Evolutionary conservation across 2,797 vertebrate species (phyloP).

Genomic region (Oreochromis grahami): DNA sequence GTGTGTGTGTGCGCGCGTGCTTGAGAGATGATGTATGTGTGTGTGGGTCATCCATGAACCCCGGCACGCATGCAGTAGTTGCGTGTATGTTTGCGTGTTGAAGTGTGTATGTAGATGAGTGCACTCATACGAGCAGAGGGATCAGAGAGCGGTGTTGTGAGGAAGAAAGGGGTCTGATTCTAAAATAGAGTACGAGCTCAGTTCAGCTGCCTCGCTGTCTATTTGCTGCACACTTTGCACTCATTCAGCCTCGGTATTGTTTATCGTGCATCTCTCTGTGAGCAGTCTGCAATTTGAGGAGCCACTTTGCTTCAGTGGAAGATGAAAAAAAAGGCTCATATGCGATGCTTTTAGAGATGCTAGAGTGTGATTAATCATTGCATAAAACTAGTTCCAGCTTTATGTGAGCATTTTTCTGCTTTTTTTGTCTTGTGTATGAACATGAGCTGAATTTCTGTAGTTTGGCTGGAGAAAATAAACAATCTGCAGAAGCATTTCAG

Average conservation of each 20-base stretch:
- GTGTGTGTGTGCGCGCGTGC: neutral
- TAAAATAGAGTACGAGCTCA: constrained; percentile 42
- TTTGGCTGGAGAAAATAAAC: neutral
- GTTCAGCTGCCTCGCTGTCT: constrained; percentile 28
- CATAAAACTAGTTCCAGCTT: neutral
- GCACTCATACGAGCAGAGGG: constrained; percentile 26
- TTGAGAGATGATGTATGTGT: neutral
- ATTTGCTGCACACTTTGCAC: constrained; percentile 35
- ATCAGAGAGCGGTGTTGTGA: constrained; percentile 22
- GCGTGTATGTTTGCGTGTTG: neutral
- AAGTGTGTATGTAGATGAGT: constrained; percentile 37
- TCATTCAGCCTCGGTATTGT: constrained; percentile 41
- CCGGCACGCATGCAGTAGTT: neutral
- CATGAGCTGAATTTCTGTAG: neutral
- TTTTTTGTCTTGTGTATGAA: neutral
- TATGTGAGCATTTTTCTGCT: neutral
- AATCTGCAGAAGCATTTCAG: neutral
- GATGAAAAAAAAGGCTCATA: neutral
- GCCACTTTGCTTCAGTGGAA: constrained; percentile 32
- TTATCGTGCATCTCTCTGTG: constrained; percentile 32
- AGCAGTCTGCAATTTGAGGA: constrained; percentile 18
- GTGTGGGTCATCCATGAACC: neutral
- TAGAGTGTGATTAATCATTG: neutral
- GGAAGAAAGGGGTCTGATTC: constrained; percentile 30
- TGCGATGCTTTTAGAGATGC: neutral